Conservation (phyloP, 2,888 invertebrate species). For the Conops quadrifasciatus region DNA sequence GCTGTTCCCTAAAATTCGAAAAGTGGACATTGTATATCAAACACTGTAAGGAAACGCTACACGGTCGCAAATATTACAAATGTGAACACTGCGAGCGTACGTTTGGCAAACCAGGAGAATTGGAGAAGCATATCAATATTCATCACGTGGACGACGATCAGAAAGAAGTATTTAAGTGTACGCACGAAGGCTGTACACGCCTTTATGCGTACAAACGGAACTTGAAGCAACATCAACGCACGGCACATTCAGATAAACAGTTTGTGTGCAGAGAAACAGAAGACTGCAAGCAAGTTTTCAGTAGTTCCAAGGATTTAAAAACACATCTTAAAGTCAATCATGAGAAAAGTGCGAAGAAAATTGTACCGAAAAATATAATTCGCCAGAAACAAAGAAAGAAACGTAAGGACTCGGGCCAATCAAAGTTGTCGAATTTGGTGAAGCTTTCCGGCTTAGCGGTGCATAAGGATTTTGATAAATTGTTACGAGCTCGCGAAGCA, state of each 20-base stretch:
- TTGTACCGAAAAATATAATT: neutral
- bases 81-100: constrained; percentile 66
- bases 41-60: constrained; percentile 54
- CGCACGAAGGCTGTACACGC: constrained; percentile 61
- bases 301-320: constrained; percentile 54
- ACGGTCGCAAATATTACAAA: constrained; percentile 66
- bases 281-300: constrained; percentile 53
- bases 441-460: constrained; percentile 54
- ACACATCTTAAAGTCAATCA: constrained; percentile 53
- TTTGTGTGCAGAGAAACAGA: constrained; percentile 64
- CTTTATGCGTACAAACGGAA: constrained; percentile 69
- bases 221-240: constrained; percentile 68
- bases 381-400: constrained; percentile 45
- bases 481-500: constrained; percentile 48
- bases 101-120: constrained; percentile 67
- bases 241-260: constrained; percentile 67
- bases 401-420: constrained; percentile 57
- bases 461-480: constrained; percentile 51
- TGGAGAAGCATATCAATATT: constrained; percentile 64
- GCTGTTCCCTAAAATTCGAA: constrained; percentile 63
- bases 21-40: constrained; percentile 56
- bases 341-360: neutral
- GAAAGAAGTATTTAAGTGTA: constrained; percentile 53
- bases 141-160: constrained; percentile 51
- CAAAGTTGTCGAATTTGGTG: constrained; percentile 52